phyloP scores from a whole-genome alignment of 2,113 vertebrate genomes.

The Chaetops frenatus region DNA sequence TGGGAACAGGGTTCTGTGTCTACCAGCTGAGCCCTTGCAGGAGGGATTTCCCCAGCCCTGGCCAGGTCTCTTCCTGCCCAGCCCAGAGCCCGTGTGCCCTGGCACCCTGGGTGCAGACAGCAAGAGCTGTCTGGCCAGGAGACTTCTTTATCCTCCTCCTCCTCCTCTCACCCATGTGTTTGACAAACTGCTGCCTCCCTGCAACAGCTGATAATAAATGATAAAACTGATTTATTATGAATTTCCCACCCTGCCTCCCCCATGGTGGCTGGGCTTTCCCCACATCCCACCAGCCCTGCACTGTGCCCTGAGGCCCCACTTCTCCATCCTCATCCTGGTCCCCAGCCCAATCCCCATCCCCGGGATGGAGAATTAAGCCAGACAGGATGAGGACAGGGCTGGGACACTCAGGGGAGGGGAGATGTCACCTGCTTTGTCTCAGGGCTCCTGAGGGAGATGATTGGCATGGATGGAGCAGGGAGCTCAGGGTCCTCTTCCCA shows the following conservation, averaged over 20 bases:
- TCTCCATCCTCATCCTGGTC: neutral
- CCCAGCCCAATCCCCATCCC: neutral
- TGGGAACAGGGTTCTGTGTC: neutral
- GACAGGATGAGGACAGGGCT: neutral
- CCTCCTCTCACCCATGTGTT: neutral
- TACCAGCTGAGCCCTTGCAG: neutral
- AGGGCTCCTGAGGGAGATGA: neutral
- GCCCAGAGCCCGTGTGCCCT: fast-evolving
- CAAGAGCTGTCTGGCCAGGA: neutral
- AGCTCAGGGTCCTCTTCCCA: neutral
- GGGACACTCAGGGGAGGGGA: neutral
- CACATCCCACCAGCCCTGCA: neutral
- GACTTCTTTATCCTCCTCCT: neutral
- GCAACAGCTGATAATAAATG: neutral
- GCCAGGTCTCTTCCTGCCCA: neutral
- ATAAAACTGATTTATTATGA: neutral
- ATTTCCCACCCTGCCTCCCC: neutral
- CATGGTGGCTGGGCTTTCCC: fast-evolving
- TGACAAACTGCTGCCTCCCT: neutral
- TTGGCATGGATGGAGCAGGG: fast-evolving
- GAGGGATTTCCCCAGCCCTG: neutral
- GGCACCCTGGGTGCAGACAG: neutral
- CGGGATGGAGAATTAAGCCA: fast-evolving
- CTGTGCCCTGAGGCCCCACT: neutral
- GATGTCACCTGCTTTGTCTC: neutral